These are phyloP conservation scores for Tapera naevia DNA, from an alignment of 2,797 vertebrate species.

Conservation along the genomic window DNA sequence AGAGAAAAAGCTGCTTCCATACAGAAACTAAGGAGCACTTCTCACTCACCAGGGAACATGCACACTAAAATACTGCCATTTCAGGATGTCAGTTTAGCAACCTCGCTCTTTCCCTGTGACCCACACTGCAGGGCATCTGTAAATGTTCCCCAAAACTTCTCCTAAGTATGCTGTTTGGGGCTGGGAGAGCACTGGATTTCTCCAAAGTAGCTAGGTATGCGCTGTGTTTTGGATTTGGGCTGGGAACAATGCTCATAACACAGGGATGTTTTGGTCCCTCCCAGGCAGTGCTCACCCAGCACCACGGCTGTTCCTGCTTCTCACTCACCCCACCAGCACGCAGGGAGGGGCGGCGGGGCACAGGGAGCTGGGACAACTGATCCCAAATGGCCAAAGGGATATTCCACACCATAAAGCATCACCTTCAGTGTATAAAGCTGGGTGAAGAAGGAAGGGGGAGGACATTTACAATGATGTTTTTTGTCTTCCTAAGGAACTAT, in stretches of 20 bases:
- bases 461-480: background rate
- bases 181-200: background rate
- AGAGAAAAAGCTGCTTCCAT: background rate
- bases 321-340: no score
- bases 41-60: background rate
- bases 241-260: no score
- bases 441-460: background rate
- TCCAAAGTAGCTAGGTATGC: background rate
- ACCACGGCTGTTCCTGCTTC: background rate
- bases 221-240: no score
- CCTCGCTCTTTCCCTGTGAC: background rate
- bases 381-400: background rate
- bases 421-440: background rate
- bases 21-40: background rate
- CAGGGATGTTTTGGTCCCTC: rapidly evolving
- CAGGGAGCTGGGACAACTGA: background rate
- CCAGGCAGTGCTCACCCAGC: background rate
- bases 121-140: background rate
- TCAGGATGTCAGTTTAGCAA: background rate
- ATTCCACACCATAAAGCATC: no score
- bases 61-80: background rate
- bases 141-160: background rate
- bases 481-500: no score
- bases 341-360: background rate
- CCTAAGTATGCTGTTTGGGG: background rate